A percentile compares a stretch with the other conserved stretches of the same genome.
Evolutionary conservation across 1,140 invertebrate species (phyloP).

Genomic region (Polypedilum pembai): DNA sequence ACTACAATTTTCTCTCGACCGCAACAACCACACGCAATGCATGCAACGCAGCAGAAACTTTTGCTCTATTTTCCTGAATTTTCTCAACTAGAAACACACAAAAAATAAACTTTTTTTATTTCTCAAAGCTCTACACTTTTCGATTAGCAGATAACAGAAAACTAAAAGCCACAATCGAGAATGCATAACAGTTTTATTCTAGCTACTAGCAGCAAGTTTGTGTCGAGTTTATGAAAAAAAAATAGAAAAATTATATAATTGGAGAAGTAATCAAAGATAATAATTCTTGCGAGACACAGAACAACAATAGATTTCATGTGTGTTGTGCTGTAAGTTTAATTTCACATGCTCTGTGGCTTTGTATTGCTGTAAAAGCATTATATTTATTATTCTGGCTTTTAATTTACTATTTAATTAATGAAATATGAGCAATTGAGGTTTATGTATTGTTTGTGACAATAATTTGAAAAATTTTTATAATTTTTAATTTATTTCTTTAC

Average conservation of each 20-base stretch:
- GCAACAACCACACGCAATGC: slow-evolving; percentile 15
- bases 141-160: not conserved
- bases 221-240: not conserved
- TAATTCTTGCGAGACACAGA: not conserved
- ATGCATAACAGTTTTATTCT: not conserved
- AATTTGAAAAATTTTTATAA: too few relatives aligned
- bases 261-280: not conserved
- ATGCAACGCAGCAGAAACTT: not conserved
- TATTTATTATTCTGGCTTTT: not conserved
- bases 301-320: not conserved
- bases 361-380: not conserved
- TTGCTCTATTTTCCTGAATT: not conserved
- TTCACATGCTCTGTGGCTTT: not conserved
- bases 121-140: not conserved
- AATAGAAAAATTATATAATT: not conserved
- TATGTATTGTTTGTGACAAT: too few relatives aligned
- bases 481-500: too few relatives aligned
- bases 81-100: not conserved
- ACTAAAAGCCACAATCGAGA: not conserved
- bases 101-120: not conserved
- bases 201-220: not conserved
- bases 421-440: too few relatives aligned
- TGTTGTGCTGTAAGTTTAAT: not conserved
- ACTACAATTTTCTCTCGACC: slow-evolving; percentile 1
- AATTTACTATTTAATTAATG: too few relatives aligned